phyloP scores from a whole-genome alignment of 2,797 vertebrate species.

The Danio aesculapii region DNA sequence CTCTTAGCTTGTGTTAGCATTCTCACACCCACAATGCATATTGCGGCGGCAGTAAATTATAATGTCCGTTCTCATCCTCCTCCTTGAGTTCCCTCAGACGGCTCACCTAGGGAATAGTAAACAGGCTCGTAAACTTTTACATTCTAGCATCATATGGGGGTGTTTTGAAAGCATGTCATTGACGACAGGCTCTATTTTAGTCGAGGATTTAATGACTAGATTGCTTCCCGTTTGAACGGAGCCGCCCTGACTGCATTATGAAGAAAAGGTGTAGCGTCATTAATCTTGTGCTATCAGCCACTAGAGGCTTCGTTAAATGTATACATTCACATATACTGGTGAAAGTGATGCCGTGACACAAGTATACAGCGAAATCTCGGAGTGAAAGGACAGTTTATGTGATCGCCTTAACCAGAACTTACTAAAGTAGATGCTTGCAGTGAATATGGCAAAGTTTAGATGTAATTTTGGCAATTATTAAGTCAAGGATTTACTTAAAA shows the following conservation, averaged over 20 bases:
- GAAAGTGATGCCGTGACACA: background rate
- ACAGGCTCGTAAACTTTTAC: slow-evolving; percentile 63
- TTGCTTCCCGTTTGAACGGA: slow-evolving; percentile 27
- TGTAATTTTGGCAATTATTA: no score
- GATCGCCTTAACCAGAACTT: background rate
- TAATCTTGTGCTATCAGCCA: slow-evolving; percentile 21
- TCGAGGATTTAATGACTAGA: slow-evolving; percentile 29
- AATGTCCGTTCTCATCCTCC: slow-evolving; percentile 47
- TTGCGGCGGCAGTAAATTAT: slow-evolving; percentile 63
- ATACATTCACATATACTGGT: background rate
- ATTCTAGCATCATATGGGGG: slow-evolving; percentile 56
- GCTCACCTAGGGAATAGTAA: slow-evolving; percentile 56
- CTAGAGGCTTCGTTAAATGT: slow-evolving; percentile 4
- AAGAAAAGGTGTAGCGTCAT: background rate
- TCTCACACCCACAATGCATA: slow-evolving; percentile 54
- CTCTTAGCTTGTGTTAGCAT: slow-evolving; percentile 57
- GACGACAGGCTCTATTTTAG: slow-evolving; percentile 3
- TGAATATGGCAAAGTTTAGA: background rate
- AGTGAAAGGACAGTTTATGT: background rate
- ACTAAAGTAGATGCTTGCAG: background rate
- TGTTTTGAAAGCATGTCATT: slow-evolving; percentile 42
- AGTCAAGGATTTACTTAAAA: no score
- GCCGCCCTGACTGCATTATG: background rate
- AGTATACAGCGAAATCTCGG: background rate
- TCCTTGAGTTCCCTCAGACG: slow-evolving; percentile 59